Percentiles rank a stretch among this genome's conserved stretches.
Evolutionary conservation across 1,140 invertebrate genomes (phyloP).

Genomic region (Drosophila santomea): DNA sequence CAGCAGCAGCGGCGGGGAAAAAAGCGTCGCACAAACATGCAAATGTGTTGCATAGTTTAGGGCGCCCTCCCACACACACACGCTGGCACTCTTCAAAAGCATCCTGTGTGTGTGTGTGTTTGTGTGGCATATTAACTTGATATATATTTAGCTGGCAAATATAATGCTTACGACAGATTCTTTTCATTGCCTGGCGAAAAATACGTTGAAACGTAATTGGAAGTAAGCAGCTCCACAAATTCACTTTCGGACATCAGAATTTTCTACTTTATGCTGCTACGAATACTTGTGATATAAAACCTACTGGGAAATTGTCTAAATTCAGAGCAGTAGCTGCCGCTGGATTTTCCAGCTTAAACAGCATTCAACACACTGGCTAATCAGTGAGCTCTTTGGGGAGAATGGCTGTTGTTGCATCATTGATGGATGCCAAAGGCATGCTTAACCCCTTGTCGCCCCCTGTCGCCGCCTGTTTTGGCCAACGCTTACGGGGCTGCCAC

Average conservation of each 20-base stretch:
- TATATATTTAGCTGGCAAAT: slow-evolving; percentile 64
- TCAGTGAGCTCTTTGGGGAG: slow-evolving; percentile 22
- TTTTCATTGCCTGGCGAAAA: slow-evolving; percentile 11
- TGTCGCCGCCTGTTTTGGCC: not conserved
- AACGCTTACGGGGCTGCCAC: slow-evolving; percentile 19
- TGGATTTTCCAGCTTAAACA: not conserved
- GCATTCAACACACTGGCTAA: slow-evolving; percentile 11
- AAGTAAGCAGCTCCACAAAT: not conserved
- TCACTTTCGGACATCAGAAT: not conserved
- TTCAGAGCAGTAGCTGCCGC: no score
- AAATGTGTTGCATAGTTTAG: slow-evolving; percentile 80
- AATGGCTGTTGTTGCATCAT: slow-evolving; percentile 53
- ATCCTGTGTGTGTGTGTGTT: slow-evolving; percentile 14
- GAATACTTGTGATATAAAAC: no score
- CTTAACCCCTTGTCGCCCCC: not conserved
- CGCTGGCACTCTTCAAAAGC: slow-evolving; percentile 23
- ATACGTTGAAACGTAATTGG: slow-evolving; percentile 9
- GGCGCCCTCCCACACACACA: slow-evolving; percentile 25
- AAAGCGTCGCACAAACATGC: slow-evolving; percentile 67
- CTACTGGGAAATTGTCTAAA: no score
- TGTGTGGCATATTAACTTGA: slow-evolving; percentile 71
- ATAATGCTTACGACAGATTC: slow-evolving; percentile 67
- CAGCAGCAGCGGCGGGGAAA: slow-evolving; percentile 5
- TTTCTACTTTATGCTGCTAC: no score
- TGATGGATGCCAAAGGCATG: slow-evolving; percentile 51